These are phyloP conservation scores for Alitta virens DNA, from an alignment of 2,888 invertebrate genomes.

Conservation along the genomic window DNA sequence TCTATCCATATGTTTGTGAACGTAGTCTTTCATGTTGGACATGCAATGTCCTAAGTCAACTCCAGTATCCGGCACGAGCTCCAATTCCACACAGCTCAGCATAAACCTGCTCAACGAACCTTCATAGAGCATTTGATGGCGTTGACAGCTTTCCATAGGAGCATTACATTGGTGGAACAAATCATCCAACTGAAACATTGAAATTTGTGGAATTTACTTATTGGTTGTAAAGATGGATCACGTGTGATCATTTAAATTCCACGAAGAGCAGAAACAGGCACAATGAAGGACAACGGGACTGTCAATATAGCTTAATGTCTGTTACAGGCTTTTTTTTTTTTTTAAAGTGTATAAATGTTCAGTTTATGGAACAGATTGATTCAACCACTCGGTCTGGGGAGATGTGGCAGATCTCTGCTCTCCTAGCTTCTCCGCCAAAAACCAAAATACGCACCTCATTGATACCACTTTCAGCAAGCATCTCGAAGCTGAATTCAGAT, in stretches of 20 bases:
- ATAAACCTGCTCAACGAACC: conserved; percentile 12
- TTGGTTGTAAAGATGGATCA: too few relatives aligned
- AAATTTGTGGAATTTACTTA: too few relatives aligned
- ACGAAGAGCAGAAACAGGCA: too few relatives aligned
- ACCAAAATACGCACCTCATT: conserved; percentile 4
- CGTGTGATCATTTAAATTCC: too few relatives aligned
- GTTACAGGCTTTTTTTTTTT: too few relatives aligned
- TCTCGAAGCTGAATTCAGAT: background rate
- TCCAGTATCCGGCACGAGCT: conserved; percentile 3
- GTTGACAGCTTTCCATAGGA: conserved; percentile 7
- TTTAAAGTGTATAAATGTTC: too few relatives aligned
- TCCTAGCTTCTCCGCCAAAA: too few relatives aligned
- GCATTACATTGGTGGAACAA: conserved; percentile 10
- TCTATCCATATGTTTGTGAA: conserved; percentile 4
- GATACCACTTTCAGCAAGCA: background rate
- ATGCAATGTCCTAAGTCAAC: conserved; percentile 23
- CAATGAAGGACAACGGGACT: too few relatives aligned
- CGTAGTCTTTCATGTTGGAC: conserved; percentile 8
- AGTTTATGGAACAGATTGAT: too few relatives aligned
- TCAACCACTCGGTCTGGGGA: too few relatives aligned
- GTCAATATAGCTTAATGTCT: too few relatives aligned
- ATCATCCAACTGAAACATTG: conserved; percentile 13
- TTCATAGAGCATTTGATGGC: conserved; percentile 14
- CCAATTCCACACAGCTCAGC: conserved; percentile 19
- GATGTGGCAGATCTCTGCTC: too few relatives aligned